Base-by-base conservation (phyloP, 2,113 vertebrate species). In the Zosterops pallidus region DNA sequence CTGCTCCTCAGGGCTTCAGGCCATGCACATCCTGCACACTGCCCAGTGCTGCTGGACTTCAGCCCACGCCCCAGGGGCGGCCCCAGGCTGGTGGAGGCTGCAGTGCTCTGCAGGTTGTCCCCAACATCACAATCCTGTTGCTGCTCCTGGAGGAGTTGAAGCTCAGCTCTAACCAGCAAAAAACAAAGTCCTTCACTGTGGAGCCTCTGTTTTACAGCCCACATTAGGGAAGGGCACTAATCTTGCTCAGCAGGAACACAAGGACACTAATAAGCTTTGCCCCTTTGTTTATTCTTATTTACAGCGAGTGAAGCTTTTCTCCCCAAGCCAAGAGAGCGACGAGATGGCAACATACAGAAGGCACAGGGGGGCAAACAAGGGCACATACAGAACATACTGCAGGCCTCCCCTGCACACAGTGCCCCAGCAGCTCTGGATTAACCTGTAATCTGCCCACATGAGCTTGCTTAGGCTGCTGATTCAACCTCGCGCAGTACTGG, bases 221-320 rank as follows among this genome's bases (percentile, higher is more conserved):
- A 72, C 47, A 25, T 63, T 63, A 90, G 39, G 86, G 56, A 92
- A 90, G 53, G 91, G 80, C 91, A 68, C 79, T 96, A 96, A 97
- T 96, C 97, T 95, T 41, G 42, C 87, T 85, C 85, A 94, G 91
- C 5, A 4, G 62, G 39, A 88, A 82, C 76, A 92, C 47, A 90
- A 93, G 86, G 57, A 91, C 83, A 83, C 55, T 96, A 96, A 96
- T 91, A 94, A 95, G 92, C 94, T 95, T 97, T 96, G 59, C 57
- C 69, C 50, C 77, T 86, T 84, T 92, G 82, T 77, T 94, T 81
- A 91, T 92, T 91, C 87, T 86, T 70, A 59, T 62, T 83, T 80
- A 81, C 4, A 15, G 29, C 12, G 28, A 88, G 83, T 1, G 57
- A 89, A 79, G 77, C 72, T 96, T 94, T 78, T 49, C 67, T 49